Base-by-base conservation (phyloP, 2,888 invertebrate genomes). In the Calliphora vomitoria region DNA sequence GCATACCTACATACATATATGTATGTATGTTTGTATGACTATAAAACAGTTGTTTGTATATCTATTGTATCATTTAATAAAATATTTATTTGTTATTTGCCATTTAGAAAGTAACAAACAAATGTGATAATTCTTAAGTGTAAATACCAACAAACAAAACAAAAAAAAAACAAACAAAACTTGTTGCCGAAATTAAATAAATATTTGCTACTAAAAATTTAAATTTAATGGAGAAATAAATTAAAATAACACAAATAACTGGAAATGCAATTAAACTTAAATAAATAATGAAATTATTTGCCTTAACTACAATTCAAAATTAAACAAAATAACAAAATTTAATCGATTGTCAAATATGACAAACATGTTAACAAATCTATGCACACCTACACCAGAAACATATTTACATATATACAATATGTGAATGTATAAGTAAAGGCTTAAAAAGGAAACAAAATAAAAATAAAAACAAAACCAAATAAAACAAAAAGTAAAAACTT, bases 71-170 rank as follows among this genome's bases (percentile, higher is more conserved):
- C 31, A 69, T 44, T 64, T 74, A 60, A 85, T 50, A 20, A 76
- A 74, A 82, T 60, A 41, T 74, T 66, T 81, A 66, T 66, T 55
- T 72, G 5, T 81, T 71, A 68, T 66, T 84, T 79, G 74, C 50
- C 31, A 80, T 68, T 58, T 82, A 74, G 76, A 60, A 78, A 64
- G 15, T 64, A 72, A 58, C 20, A 62, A 68, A 50, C 68, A 60
- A 55, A 69, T 69, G 69, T 79, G 41, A 47, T 38, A 50, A 60
- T 50, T 35, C 18, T 3, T 13, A 64, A 64, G 53, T 64, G 38
- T 25, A 55, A 72, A 72, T 44, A 44, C 13, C 3, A 11, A 8
- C 6, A 44, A 11, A 11, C 1, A 44, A 44, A 44, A 44, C 62
- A 8, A 62, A 20, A 41, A 66, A 15, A n/a, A 13, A 44, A 25